Evolutionary conservation across 2,888 invertebrate genomes (phyloP).

Genomic region (Galeopsomyia nigrocyanea): DNA sequence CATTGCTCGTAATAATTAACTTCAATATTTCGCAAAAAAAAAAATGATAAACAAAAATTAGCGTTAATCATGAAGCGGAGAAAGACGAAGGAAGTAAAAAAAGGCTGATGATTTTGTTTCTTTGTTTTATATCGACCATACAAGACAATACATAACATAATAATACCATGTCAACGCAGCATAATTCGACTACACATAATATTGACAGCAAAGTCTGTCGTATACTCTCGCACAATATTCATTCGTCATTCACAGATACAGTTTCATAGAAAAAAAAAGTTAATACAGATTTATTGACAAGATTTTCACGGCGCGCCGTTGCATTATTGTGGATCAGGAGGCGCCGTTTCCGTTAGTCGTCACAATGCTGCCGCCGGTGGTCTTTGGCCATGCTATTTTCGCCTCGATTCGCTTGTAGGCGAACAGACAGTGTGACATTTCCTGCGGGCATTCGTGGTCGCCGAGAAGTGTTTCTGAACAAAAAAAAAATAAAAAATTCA

Average conservation of each 20-base stretch:
- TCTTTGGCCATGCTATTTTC: constrained; percentile 95
- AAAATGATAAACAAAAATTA: too few species aligned
- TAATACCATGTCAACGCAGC: constrained; percentile 16
- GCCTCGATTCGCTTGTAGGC: constrained; percentile 97
- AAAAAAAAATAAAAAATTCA: constrained; percentile 15
- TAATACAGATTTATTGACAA: constrained; percentile 43
- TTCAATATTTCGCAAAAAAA: too few species aligned
- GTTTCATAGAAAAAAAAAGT: background rate
- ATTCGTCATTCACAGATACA: too few species aligned
- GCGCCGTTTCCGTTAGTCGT: constrained; percentile 5
- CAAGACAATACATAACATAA: constrained; percentile 19
- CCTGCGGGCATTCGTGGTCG: constrained; percentile 92
- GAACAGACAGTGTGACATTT: constrained; percentile 90
- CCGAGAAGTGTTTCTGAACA: constrained; percentile 86
- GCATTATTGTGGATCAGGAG: constrained; percentile 38
- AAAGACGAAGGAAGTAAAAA: too few species aligned
- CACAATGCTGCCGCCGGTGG: constrained; percentile 44
- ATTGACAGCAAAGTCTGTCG: too few species aligned
- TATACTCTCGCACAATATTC: too few species aligned
- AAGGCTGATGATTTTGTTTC: too few species aligned
- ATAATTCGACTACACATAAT: background rate
- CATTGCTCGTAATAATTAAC: too few species aligned
- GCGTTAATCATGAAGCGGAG: too few species aligned
- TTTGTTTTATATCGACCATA: constrained; percentile 30
- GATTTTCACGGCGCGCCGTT: constrained; percentile 36